Base-by-base conservation (phyloP, 1,140 invertebrate genomes). In the Ceratosolen solmsi region DNA sequence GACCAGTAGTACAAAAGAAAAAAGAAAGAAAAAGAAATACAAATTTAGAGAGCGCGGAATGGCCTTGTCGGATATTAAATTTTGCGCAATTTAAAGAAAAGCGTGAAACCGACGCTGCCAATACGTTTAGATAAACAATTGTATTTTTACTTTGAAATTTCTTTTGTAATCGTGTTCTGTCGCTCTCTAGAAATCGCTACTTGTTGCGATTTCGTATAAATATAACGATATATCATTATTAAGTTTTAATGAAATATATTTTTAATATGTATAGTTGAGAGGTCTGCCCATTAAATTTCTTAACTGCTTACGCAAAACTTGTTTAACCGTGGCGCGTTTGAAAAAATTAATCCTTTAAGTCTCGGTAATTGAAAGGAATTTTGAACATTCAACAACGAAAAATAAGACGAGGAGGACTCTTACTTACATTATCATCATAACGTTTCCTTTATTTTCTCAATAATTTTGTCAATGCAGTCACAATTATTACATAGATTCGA, bases 161-260 rank as follows among this genome's bases (percentile, higher is more conserved):
- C 2, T 65, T 65, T 20, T 13, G 15, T 41, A 60, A 51, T 68
- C 27, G 7, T 15, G 11, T 70, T 78, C 76, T 46, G 22, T 27
- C 77, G 65, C 65, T 70, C 65, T 79, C 77, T 71, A 63, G 8
- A 56, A 70, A 79, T 54, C 63, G 76, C 65, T 56, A 30, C n/a
- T 33, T 25, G 11, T n/a, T 38, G 60, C 51, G 51, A 71, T 78
- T 70, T 78, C 46, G 27, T 25, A n/a, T 20, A 70, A n/a, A n/a
- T n/a, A n/a, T n/a, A n/a, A n/a, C n/a, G n/a, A n/a, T n/a, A 70
- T 41, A 70, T 33, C 36, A 5, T 70, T 38, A 38, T n/a, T 41
- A 70, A 22, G 41, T n/a, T 70, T 41, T 41, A 70, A 70, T 2
- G n/a, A 70, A 70, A 46, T 70, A 27, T 70, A 70, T 17, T n/a